A percentile compares a stretch with the other conserved stretches of the same genome.
Evolutionary conservation across 2,797 vertebrate genomes (phyloP).

Genomic region (Thunnus albacares): DNA sequence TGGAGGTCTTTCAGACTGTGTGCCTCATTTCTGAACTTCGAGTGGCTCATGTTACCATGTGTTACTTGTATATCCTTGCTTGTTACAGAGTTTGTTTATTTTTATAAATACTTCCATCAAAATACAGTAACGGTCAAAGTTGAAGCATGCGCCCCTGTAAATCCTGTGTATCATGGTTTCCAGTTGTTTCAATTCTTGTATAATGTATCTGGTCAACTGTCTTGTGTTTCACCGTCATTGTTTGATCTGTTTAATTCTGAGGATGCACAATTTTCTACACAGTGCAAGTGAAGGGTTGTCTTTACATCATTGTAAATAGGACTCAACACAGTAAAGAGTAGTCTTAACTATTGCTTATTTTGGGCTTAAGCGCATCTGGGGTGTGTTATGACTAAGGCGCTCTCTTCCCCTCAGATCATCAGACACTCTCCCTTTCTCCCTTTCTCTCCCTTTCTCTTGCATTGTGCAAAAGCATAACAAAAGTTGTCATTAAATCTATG

Average conservation of each 20-base stretch:
- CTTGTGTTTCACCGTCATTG: conserved; percentile 36
- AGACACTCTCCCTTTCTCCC: conserved; percentile 23
- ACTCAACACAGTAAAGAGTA: conserved; percentile 55
- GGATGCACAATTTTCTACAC: conserved; percentile 40
- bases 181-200: conserved; percentile 22
- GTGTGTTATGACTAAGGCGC: conserved; percentile 67
- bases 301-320: conserved; percentile 53
- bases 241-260: conserved; percentile 60
- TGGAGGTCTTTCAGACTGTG: conserved; percentile 41
- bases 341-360: conserved; percentile 71
- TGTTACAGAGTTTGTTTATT: conserved; percentile 60
- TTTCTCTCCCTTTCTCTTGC: conserved; percentile 26
- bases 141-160: conserved; percentile 45
- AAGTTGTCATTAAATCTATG: conserved; percentile 42
- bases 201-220: conserved; percentile 30
- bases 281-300: conserved; percentile 53
- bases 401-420: conserved; percentile 53
- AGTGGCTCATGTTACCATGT: conserved; percentile 53
- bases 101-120: conserved; percentile 49
- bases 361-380: conserved; percentile 72
- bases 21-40: conserved; percentile 44
- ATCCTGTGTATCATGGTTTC: conserved; percentile 35
- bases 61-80: conserved; percentile 59
- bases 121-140: conserved; percentile 37
- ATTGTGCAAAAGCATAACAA: conserved; percentile 38